Conservation (phyloP, 2,113 vertebrate species). For the Paedocypris sp. region DNA sequence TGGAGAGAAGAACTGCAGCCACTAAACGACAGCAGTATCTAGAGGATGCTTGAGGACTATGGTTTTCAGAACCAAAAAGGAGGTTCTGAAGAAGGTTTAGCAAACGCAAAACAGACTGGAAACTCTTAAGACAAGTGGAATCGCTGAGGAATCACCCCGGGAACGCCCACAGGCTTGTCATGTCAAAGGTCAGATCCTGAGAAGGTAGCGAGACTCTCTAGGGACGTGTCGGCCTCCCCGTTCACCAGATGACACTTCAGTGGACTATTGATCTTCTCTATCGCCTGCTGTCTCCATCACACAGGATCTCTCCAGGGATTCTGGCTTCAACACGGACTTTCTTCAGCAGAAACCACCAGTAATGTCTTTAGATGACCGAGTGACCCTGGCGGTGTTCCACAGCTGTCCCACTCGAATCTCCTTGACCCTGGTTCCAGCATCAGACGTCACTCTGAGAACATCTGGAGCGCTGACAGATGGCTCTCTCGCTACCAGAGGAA, state of each 20-base stretch:
- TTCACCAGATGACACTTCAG: slow-evolving; percentile 64
- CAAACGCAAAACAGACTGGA: no score
- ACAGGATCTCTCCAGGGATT: slow-evolving; percentile 4
- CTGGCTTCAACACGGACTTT: slow-evolving; percentile 37
- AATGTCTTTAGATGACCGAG: neutral
- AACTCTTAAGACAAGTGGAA: no score
- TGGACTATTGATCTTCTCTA: slow-evolving; percentile 52
- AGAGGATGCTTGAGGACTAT: no score
- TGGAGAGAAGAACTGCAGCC: no score
- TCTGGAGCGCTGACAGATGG: slow-evolving; percentile 49
- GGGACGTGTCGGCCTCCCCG: slow-evolving; percentile 56
- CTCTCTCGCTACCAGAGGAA: neutral
- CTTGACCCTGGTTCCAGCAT: slow-evolving; percentile 43
- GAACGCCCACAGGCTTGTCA: slow-evolving; percentile 13
- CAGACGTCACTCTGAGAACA: slow-evolving; percentile 42
- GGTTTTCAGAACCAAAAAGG: no score
- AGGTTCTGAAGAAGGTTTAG: no score
- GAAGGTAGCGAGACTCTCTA: slow-evolving; percentile 41
- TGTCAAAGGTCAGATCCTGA: slow-evolving; percentile 44
- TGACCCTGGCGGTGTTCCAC: slow-evolving; percentile 37
- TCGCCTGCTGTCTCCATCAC: slow-evolving; percentile 6
- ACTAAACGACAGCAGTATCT: no score
- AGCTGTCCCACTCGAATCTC: slow-evolving; percentile 52
- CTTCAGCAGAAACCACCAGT: slow-evolving; percentile 8
- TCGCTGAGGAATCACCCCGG: no score